A percentile compares a stretch with the other conserved stretches of the same genome.
Evolutionary conservation across 2,797 vertebrate genomes (phyloP).

Genomic region (Merluccius polli): DNA sequence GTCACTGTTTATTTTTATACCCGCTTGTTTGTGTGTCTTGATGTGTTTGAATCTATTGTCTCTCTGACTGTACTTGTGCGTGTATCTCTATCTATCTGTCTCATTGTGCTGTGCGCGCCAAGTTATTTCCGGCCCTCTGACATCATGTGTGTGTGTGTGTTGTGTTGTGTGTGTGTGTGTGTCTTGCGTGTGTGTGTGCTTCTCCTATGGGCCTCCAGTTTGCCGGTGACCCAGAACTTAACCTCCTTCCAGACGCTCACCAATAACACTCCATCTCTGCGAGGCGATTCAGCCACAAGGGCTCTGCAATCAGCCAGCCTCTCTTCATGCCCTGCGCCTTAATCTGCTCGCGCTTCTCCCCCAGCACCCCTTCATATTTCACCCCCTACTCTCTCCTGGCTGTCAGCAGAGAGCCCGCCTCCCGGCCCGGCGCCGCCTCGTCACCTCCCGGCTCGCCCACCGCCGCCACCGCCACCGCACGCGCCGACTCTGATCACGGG

Average conservation of each 20-base stretch:
- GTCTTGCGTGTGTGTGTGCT: too few relatives aligned
- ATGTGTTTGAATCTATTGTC: not conserved
- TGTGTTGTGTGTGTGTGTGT: not conserved
- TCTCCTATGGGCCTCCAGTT: slow-evolving; percentile 21
- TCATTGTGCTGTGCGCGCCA: too few relatives aligned
- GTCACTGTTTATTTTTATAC: not conserved
- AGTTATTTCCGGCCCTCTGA: too few relatives aligned
- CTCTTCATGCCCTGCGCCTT: slow-evolving; percentile 41
- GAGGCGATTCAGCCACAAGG: slow-evolving; percentile 48
- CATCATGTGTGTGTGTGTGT: slow-evolving; percentile 21
- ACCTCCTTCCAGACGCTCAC: slow-evolving; percentile 45
- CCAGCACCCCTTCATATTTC: slow-evolving; percentile 43
- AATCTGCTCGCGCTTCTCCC: slow-evolving; percentile 42
- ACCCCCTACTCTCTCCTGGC: slow-evolving; percentile 25
- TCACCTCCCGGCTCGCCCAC: too few relatives aligned
- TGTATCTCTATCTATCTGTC: not conserved
- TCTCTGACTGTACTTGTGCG: slow-evolving; percentile 16
- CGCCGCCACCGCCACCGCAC: too few relatives aligned
- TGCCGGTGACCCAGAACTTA: slow-evolving; percentile 48
- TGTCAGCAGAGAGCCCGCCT: slow-evolving; percentile 31
- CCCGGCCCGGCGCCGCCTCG: slow-evolving; percentile 8
- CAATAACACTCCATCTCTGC: slow-evolving; percentile 46
- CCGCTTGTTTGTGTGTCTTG: not conserved
- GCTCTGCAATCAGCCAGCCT: slow-evolving; percentile 48
- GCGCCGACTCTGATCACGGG: too few relatives aligned